Conservation (phyloP, 2,888 invertebrate genomes). For the Meteorus colon region DNA sequence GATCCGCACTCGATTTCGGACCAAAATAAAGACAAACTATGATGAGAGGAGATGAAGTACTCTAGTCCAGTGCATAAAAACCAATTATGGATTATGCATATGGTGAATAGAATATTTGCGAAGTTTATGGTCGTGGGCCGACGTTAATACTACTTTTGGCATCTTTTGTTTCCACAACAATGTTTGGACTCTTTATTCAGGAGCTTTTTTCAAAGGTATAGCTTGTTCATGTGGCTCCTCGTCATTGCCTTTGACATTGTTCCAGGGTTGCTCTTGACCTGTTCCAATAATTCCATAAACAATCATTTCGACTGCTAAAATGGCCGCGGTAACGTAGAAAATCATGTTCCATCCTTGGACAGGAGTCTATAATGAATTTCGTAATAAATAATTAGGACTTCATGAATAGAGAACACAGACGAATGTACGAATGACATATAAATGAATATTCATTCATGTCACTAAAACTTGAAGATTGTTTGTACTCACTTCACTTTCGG, state of each 20-base stretch:
- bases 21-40: conserved; percentile 92
- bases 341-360: conserved; percentile 79
- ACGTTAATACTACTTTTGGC: background rate
- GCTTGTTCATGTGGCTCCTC: conserved; percentile 70
- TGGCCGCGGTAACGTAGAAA: conserved; percentile 82
- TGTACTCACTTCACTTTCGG: conserved; percentile 82
- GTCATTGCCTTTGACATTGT: conserved; percentile 66
- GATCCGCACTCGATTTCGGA: conserved; percentile 76
- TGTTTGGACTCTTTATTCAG: conserved; percentile 46
- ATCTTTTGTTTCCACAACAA: background rate
- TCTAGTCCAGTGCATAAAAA: conserved; percentile 44
- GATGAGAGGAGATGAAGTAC: conserved; percentile 82
- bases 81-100: conserved; percentile 2
- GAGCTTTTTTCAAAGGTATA: conserved; percentile 72
- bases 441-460: too few relatives aligned
- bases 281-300: conserved; percentile 80
- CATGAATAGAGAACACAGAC: too few relatives aligned
- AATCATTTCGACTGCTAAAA: conserved; percentile 81
- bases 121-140: background rate
- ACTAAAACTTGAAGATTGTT: background rate
- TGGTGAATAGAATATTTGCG: too few relatives aligned
- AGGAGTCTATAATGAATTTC: background rate
- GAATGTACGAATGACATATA: too few relatives aligned
- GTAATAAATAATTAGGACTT: background rate
- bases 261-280: conserved; percentile 83